These are phyloP conservation scores for Drosophila colorata DNA, from an alignment of 2,888 invertebrate species.

Conservation along the genomic window DNA sequence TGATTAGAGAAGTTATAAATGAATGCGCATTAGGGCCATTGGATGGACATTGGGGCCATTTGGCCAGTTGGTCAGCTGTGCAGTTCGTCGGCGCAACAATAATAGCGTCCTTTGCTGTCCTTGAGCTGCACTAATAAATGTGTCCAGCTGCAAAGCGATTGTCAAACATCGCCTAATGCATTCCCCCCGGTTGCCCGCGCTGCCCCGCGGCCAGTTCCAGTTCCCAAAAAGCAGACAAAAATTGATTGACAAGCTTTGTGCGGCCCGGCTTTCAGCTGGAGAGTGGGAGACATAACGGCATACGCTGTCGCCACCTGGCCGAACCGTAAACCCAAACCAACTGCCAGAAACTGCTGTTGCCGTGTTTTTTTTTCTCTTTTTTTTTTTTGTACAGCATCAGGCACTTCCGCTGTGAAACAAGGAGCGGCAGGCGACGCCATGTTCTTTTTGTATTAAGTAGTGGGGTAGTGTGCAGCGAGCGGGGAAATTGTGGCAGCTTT, in stretches of 20 bases:
- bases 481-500: constrained; percentile 79
- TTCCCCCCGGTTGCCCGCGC: constrained; percentile 17
- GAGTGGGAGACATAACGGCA: constrained; percentile 17
- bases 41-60: constrained; percentile 43
- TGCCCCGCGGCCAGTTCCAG: not conserved
- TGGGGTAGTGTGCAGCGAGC: constrained; percentile 19
- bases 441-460: constrained; percentile 41
- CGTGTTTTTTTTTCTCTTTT: constrained; percentile 29
- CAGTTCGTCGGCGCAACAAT: constrained; percentile 21
- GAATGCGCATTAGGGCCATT: constrained; percentile 57
- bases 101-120: constrained; percentile 50
- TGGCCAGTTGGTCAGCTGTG: constrained; percentile 35
- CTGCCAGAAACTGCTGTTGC: constrained; percentile 45
- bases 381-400: constrained; percentile 56
- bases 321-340: constrained; percentile 28
- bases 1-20: constrained; percentile 72
- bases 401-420: constrained; percentile 74
- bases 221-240: constrained; percentile 60
- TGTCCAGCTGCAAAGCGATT: constrained; percentile 69
- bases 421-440: constrained; percentile 45
- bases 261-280: constrained; percentile 11
- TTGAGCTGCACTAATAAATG: constrained; percentile 77
- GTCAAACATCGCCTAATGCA: constrained; percentile 71
- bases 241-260: constrained; percentile 78
- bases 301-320: constrained; percentile 40